Base-by-base conservation (phyloP, 2,797 vertebrate species). In the Sandelia bainsii region DNA sequence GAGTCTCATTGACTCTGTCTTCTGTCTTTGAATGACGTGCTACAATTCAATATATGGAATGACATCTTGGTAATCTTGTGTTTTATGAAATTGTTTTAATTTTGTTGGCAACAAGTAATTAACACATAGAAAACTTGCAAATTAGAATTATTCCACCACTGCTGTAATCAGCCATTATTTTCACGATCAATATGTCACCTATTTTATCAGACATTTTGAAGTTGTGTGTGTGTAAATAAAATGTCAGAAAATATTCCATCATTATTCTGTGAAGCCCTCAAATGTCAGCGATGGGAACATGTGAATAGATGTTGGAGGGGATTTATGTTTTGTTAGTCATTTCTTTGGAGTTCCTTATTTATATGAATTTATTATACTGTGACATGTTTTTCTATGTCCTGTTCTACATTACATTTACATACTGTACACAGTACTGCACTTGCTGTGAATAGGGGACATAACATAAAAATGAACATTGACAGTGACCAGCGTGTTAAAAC, bases 31-130 rank as follows among this genome's bases (percentile, higher is more conserved):
- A 65, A 60, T 64, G 71, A 80, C 61, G 49, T 74, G 69, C 66
- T 63, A n/a, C 61, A 19, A 29, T 69, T 73, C 27, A 58, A 51
- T 62, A 29, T 61, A 58, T 70, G 62, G 51, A 72, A 72, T 42
- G 68, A 73, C 49, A 63, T 74, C 68, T 67, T 57, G 66, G 78
- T 76, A 69, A 72, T 84, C 80, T 16, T 49, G 9, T 10, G 34
- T 37, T 37, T 37, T 37, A 37, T 29, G 3, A 29, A 6, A 29
- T 11, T 9, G 5, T 37, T 37, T 37, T 37, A 37, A 40, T 40
- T 40, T 14, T 40, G 11, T 40, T 5, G 39, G 39, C 7, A 1
- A 12, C 37, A 13, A 39, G 10, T 1, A 39, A 13, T 13, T 11
- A 39, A 39, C 11, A 39, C 37, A 12, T 32, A 32, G 6, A 32